Conservation (phyloP, 2,797 vertebrate species). For the Takifugu rubripes region DNA sequence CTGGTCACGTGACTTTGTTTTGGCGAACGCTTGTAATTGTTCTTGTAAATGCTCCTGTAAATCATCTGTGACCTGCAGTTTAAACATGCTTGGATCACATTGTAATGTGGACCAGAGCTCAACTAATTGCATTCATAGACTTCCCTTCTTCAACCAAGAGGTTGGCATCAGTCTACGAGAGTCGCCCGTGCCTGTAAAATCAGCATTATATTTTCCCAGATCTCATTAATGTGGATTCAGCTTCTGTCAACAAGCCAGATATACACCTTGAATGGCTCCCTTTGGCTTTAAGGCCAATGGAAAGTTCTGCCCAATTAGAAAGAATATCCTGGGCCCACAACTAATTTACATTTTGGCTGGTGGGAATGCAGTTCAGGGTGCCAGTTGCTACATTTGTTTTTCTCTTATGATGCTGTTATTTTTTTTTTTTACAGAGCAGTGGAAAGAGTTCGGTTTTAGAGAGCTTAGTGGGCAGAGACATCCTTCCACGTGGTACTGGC, state of each 20-base stretch:
- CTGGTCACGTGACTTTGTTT: constrained; percentile 14
- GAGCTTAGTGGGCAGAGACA: constrained; percentile 92
- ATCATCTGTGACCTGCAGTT: not conserved
- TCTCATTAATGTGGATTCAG: constrained; percentile 12
- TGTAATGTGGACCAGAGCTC: not conserved
- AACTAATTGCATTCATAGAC: not conserved
- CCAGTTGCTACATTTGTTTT: not conserved
- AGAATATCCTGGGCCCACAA: not conserved
- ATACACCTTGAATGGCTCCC: not conserved
- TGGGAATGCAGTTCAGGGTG: too few species aligned
- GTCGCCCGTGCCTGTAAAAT: constrained; percentile 2
- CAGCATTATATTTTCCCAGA: constrained; percentile 22
- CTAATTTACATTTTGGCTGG: not conserved
- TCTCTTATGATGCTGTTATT: constrained; percentile 19
- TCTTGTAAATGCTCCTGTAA: constrained; percentile 3
- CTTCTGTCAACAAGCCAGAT: constrained; percentile 4
- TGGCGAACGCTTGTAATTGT: constrained; percentile 9
- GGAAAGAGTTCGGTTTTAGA: constrained; percentile 98
- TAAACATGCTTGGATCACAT: not conserved
- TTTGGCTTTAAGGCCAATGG: not conserved
- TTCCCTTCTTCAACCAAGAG: not conserved
- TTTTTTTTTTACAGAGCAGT: constrained; percentile 87
- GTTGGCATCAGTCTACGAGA: constrained; percentile 1
- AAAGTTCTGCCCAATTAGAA: not conserved
- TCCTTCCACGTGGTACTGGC: constrained; percentile 93